phyloP scores from a whole-genome alignment of 2,888 invertebrate genomes.

The Sinopyrophorus schimmeli region DNA sequence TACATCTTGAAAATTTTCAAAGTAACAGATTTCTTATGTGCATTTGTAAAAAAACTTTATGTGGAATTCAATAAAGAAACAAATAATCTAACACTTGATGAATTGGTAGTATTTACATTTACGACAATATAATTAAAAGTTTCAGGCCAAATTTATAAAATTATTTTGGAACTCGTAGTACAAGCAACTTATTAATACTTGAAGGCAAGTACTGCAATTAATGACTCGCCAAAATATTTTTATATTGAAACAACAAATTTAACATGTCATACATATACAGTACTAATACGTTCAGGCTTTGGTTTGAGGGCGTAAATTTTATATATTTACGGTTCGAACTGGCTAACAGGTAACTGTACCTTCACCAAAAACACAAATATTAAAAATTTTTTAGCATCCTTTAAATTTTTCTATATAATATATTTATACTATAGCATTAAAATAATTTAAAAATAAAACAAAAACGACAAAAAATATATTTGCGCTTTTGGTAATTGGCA shows the following conservation, averaged over 20 bases:
- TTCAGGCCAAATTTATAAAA: conserved; percentile 45
- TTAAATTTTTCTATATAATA: conserved; percentile 13
- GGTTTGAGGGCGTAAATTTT: conserved; percentile 48
- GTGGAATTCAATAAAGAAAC: conserved; percentile 47
- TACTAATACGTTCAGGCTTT: conserved; percentile 42
- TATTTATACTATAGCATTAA: conserved; percentile 31
- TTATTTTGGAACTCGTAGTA: conserved; percentile 29
- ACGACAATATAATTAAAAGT: conserved; percentile 47
- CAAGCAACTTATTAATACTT: conserved; percentile 49
- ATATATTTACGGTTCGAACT: conserved; percentile 42
- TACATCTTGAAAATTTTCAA: too few relatives aligned
- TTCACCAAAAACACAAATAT: conserved; percentile 50
- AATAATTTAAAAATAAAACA: conserved; percentile 37
- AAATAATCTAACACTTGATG: conserved; percentile 54
- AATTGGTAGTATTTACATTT: conserved; percentile 49
- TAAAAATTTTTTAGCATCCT: conserved; percentile 17
- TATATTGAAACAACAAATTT: conserved; percentile 19
- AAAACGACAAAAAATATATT: conserved; percentile 38
- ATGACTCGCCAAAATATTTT: conserved; percentile 30
- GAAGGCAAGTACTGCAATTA: conserved; percentile 42
- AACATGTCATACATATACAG: conserved; percentile 32
- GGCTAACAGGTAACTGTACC: conserved; percentile 44
- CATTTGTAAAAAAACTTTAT: too few relatives aligned
- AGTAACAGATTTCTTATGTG: too few relatives aligned
- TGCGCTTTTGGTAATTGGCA: conserved; percentile 47